phyloP scores from a whole-genome alignment of 2,797 vertebrate species.

The Clarias platycephalus region DNA sequence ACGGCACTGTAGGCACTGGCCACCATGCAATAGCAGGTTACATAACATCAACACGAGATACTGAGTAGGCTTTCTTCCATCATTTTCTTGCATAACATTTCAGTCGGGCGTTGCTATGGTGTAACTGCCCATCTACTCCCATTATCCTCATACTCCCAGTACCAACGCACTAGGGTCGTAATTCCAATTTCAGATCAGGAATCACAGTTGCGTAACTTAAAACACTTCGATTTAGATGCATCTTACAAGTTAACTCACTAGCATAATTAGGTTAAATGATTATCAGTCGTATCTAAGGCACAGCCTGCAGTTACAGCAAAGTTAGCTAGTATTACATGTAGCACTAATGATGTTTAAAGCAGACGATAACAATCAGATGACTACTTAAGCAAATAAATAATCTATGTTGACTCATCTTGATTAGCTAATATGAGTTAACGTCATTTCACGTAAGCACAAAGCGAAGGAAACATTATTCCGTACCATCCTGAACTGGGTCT shows the following conservation, averaged over 20 bases:
- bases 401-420: background rate
- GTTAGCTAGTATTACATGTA: background rate
- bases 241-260: too few relatives aligned
- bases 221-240: too few relatives aligned
- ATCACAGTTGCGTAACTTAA: too few relatives aligned
- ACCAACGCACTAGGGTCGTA: background rate
- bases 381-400: background rate
- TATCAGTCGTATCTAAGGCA: background rate
- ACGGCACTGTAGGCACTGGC: slow-evolving; percentile 19
- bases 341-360: background rate
- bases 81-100: slow-evolving; percentile 70
- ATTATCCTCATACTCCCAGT: background rate
- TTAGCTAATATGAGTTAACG: background rate
- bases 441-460: background rate
- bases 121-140: slow-evolving; percentile 7
- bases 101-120: slow-evolving; percentile 73
- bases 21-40: slow-evolving; percentile 55
- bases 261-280: background rate
- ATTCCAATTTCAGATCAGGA: background rate
- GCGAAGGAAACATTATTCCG: background rate
- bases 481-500: background rate
- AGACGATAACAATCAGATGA: background rate
- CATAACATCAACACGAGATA: slow-evolving; percentile 67
- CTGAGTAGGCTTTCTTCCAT: slow-evolving; percentile 60
- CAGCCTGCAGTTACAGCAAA: background rate